Base-by-base conservation (phyloP, 2,797 vertebrate genomes). In the Trematomus bernacchii region DNA sequence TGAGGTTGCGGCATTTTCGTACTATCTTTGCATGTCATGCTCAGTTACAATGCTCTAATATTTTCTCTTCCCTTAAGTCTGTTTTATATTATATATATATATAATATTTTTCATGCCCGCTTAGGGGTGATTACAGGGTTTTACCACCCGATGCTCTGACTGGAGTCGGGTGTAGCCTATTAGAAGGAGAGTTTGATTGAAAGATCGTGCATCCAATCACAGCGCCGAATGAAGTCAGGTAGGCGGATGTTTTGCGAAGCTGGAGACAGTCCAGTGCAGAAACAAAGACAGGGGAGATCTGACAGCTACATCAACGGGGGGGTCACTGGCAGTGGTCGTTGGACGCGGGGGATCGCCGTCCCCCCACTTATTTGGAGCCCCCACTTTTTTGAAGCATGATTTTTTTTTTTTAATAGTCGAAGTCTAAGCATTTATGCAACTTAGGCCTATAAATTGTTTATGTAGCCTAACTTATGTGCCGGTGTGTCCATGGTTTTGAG, bases 91-190 rank as follows among this genome's bases (percentile, higher is more conserved):
- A n/a, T n/a, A n/a, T n/a, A n/a, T n/a, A n/a, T n/a, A n/a, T n/a
- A n/a, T n/a, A n/a, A n/a, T 18, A 23, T 76, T 62, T 76, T 59
- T 76, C 10, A 13, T 27, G n/a, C 42, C 43, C 50, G 60, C 61
- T 42, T 67, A 15, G 78, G 40, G 73, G 66, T 58, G 76, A 81
- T 84, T 69, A 67, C 68, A 62, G 74, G 87, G 84, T 86, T 91
- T 91, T 90, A 91, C 94, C 91, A 93, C 94, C 95, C 95, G 94
- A 92, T 89, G 91, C 91, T 91, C 82, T 76, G 76, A 78, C 86
- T 85, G 85, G 83, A 94, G 91, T 90, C 95, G 95, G 96, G 96
- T 96, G 95, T 94, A 91, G 87, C 89, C 90, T 84, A 82, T 91
- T 86, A 81, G 73, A 80, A 85, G 84, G 77, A 43, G 62, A 2